Evolutionary conservation across 2,113 vertebrate species (phyloP).

Genomic region (Gadus macrocephalus): DNA sequence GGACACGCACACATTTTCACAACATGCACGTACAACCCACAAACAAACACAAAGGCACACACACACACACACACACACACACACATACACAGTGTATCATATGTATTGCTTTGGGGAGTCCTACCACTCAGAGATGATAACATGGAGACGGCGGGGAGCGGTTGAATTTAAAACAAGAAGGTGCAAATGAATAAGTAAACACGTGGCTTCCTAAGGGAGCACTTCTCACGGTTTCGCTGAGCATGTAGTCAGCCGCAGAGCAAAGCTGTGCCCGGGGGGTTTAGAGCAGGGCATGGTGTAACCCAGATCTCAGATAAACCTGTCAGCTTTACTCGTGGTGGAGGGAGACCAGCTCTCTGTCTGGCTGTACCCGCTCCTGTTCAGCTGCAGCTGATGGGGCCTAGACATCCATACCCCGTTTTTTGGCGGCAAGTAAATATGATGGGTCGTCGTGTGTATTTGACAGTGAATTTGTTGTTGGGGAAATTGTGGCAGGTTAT

Average conservation of each 20-base stretch:
- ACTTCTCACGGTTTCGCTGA: constrained; percentile 63
- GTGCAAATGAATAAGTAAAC: constrained; percentile 77
- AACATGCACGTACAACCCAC: too few species aligned
- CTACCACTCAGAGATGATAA: constrained; percentile 42
- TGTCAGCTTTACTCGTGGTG: constrained; percentile 41
- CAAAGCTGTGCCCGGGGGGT: constrained; percentile 59
- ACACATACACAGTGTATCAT: constrained; percentile 43
- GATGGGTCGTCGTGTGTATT: too few species aligned
- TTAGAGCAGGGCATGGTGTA: constrained; percentile 44
- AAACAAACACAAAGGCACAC: neutral
- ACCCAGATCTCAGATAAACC: constrained; percentile 52
- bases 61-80: neutral
- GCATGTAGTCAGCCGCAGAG: constrained; percentile 64
- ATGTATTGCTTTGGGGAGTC: constrained; percentile 59
- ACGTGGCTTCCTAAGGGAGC: constrained; percentile 65
- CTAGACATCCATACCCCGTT: too few species aligned
- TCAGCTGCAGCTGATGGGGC: too few species aligned
- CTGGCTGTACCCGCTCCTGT: too few species aligned
- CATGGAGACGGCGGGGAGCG: constrained; percentile 18
- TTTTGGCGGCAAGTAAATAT: too few species aligned
- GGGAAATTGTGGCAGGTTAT: too few species aligned
- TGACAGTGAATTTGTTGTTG: too few species aligned
- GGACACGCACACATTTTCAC: too few species aligned
- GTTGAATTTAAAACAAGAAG: constrained; percentile 67
- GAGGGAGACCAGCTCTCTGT: neutral